A percentile compares a stretch with the other conserved stretches of the same genome.
Conservation (phyloP, 2,888 invertebrate genomes). For the Drosophila cracens region DNA sequence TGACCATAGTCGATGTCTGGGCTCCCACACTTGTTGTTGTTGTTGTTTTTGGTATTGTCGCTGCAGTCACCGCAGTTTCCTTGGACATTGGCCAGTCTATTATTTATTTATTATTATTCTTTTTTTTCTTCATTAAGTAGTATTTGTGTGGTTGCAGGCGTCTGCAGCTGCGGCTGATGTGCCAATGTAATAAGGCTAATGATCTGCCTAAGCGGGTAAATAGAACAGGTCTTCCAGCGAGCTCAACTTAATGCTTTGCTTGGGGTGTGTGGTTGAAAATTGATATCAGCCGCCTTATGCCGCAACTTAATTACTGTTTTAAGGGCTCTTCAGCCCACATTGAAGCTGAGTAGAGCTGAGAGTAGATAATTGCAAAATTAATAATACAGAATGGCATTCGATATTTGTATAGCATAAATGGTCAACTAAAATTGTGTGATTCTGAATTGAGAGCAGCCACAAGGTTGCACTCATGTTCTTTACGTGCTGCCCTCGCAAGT, state of each 20-base stretch:
- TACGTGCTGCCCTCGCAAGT: slow-evolving; percentile 16
- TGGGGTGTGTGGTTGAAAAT: neutral
- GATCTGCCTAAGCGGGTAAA: slow-evolving; percentile 62
- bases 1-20: slow-evolving; percentile 43
- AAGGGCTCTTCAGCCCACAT: neutral
- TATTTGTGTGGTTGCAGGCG: slow-evolving; percentile 33
- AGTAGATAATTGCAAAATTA: neutral
- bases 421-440: no score
- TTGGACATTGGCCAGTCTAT: slow-evolving; percentile 37
- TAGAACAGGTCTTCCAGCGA: slow-evolving; percentile 44
- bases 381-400: neutral
- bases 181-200: slow-evolving; percentile 71
- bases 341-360: no score
- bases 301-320: slow-evolving; percentile 14
- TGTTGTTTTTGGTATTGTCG: slow-evolving; percentile 25
- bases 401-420: no score
- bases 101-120: slow-evolving; percentile 13
- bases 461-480: neutral
- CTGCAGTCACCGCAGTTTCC: slow-evolving; percentile 42
- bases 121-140: slow-evolving; percentile 12
- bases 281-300: slow-evolving; percentile 12
- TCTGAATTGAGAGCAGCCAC: neutral
- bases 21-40: slow-evolving; percentile 56
- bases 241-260: neutral
- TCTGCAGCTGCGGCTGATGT: slow-evolving; percentile 66